A percentile compares a stretch with the other conserved stretches of the same genome.
Evolutionary conservation across 2,113 vertebrate species (phyloP).

Genomic region (Poicephalus meyeri): DNA sequence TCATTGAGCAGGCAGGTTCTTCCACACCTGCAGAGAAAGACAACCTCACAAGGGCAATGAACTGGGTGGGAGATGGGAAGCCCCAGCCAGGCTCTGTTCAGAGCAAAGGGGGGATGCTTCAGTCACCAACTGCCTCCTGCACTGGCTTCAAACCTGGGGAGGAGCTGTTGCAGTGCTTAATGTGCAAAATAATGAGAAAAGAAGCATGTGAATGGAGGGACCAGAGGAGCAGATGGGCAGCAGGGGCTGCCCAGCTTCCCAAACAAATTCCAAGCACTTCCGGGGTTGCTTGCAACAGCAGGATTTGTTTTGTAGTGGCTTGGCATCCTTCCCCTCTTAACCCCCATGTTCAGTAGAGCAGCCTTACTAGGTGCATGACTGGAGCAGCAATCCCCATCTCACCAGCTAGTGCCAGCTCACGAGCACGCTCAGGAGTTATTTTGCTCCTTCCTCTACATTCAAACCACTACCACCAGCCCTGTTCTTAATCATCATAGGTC

Average conservation of each 20-base stretch:
- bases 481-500: neutral
- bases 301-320: constrained; percentile 32
- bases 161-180: neutral
- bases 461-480: neutral
- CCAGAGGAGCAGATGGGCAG: constrained; percentile 5
- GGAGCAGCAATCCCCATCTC: neutral
- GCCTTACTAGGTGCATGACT: neutral
- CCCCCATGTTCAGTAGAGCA: neutral
- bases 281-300: constrained; percentile 44
- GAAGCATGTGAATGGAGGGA: neutral
- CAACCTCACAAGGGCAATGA: neutral
- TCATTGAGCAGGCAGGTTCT: neutral
- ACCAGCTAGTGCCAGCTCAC: neutral
- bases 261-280: constrained; percentile 34
- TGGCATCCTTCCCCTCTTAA: constrained; percentile 35
- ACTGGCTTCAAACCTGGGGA: neutral
- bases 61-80: neutral
- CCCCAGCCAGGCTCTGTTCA: neutral
- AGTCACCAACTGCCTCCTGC: neutral
- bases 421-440: neutral
- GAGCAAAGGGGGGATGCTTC: neutral
- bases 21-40: fast-evolving
- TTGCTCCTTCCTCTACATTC: neutral
- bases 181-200: neutral
- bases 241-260: constrained; percentile 14